Conservation (phyloP, 2,888 invertebrate species). For the Oligia latruncula region DNA sequence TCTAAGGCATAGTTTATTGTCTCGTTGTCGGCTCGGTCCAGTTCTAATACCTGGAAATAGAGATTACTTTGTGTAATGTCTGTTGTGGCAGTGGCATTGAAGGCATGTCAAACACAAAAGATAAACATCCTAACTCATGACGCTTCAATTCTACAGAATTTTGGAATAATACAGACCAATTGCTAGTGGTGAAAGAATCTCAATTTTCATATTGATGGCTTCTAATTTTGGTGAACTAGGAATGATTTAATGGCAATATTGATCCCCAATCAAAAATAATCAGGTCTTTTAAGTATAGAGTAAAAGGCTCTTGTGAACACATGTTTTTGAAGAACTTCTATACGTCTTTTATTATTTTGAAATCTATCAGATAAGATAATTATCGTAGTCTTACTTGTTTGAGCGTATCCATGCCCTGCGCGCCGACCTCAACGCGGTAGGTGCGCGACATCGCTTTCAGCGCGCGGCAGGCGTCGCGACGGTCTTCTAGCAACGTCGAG, state of each 20-base stretch:
- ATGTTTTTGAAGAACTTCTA: background rate
- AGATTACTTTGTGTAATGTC: background rate
- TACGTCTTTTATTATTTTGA: background rate
- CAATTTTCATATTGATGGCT: background rate
- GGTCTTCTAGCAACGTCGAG: constrained; percentile 97
- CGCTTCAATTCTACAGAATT: background rate
- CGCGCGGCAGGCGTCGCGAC: constrained; percentile 98
- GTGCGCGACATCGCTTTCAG: constrained; percentile 97
- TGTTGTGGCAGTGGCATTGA: background rate
- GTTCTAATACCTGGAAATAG: constrained; percentile 93
- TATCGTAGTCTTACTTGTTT: constrained; percentile 84
- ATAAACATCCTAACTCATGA: background rate
- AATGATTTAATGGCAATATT: background rate
- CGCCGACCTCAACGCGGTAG: constrained; percentile 98
- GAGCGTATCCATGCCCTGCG: constrained; percentile 96
- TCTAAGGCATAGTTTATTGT: constrained; percentile 97
- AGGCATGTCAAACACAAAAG: background rate
- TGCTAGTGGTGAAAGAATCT: background rate
- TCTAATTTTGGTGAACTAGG: background rate
- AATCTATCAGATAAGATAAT: background rate
- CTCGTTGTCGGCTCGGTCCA: constrained; percentile 97
- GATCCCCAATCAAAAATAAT: background rate
- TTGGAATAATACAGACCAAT: background rate
- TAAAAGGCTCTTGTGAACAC: background rate
- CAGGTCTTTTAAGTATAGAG: background rate